Evolutionary conservation across 1,140 invertebrate genomes (phyloP).

Genomic region (Berghia stephanieae): DNA sequence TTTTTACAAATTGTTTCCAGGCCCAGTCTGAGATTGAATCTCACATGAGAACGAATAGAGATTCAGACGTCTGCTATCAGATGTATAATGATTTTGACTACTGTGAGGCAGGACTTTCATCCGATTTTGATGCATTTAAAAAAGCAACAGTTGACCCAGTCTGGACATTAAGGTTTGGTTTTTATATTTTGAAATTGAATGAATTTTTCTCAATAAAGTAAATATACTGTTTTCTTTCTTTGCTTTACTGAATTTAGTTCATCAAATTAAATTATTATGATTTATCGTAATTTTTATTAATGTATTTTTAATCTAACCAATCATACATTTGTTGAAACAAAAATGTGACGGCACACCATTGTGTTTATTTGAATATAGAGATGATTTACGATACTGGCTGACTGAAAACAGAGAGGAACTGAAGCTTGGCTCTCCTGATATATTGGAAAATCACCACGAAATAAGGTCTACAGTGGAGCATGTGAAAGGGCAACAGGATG

Average conservation of each 20-base stretch:
- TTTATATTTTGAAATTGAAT: no score
- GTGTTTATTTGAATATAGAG: no score
- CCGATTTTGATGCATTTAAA: constrained; percentile 55
- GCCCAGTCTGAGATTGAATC: constrained; percentile 52
- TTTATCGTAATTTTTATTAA: no score
- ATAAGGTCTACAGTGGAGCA: constrained; percentile 46
- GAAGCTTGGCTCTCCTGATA: constrained; percentile 45
- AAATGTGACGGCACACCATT: no score
- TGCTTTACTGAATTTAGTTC: no score
- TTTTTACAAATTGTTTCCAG: constrained; percentile 27
- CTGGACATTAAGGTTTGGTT: constrained; percentile 57
- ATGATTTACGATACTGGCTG: constrained; percentile 61
- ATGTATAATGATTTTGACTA: constrained; percentile 59
- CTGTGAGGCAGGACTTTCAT: constrained; percentile 43
- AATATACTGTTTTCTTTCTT: no score
- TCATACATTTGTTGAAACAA: no score
- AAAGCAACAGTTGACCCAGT: constrained; percentile 56
- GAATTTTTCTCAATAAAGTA: no score
- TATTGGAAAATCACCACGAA: constrained; percentile 50
- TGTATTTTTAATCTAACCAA: no score
- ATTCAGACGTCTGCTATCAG: constrained; percentile 43
- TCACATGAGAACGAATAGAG: constrained; percentile 46
- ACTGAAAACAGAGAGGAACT: constrained; percentile 53
- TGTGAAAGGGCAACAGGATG: constrained; percentile 54
- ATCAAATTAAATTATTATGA: no score